Base-by-base conservation (phyloP, 2,888 invertebrate species). In the Biston stratarius region DNA sequence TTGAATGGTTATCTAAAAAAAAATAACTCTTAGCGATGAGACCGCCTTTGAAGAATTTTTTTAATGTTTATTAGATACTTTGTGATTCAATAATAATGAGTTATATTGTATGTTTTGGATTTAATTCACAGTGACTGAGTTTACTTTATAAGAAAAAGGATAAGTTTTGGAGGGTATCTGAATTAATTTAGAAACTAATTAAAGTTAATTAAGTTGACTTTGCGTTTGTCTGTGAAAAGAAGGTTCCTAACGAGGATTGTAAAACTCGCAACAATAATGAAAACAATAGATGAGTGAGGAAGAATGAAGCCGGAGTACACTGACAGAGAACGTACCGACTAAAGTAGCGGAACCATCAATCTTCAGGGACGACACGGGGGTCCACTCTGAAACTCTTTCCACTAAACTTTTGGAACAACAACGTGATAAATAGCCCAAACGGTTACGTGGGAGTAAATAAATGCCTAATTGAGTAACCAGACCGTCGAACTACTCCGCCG, bases 311-410 rank as follows among this genome's bases (percentile, higher is more conserved):
- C 74, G 82, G 67, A 79, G 79, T 83, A 82, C 80, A 81, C 83
- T 81, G 80, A 79, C 45, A n/a, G 83, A 79, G 79, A 48, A 52
- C 56, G 59, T 56, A 62, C 33, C 62, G 12, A 62, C 15, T 48
- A 53, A 53, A 53, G 52, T 62, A 62, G 58, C 59, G 53, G 83
- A 82, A 82, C 83, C 87, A 91, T 91, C 90, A 90, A 92, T 91
- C 90, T 91, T 86, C 75, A 82, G 81, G 86, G 86, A 84, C 82
- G 88, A 89, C 89, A 85, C 88, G 80, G 86, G 89, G 88, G 87
- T 87, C 87, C 87, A 88, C 87, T 86, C 83, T 77, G 77, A 83
- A 88, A 90, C 89, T 88, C 89, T 89, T 89, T 87, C 83, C 79
- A 80, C 83, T 81, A 84, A 90, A 90, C 84, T 89, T 90, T 89